Conservation (phyloP, 35 echinoderm and acorn worm genomes). For the Apostichopus parvimensis region DNA sequence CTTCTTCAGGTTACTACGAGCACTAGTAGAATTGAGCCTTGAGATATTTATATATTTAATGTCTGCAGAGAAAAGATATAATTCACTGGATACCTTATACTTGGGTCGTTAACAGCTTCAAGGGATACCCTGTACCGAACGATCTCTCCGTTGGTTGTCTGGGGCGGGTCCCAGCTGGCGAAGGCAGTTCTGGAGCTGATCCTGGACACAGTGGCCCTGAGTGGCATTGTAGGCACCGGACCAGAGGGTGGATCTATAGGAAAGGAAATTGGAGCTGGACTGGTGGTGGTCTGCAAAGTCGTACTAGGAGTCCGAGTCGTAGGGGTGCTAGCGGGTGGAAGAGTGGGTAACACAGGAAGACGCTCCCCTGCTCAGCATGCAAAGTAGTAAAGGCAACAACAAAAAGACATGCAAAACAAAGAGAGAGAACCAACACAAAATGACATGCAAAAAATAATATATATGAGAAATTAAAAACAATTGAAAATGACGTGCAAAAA, state of each 20-base stretch:
- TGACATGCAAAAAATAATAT: background rate
- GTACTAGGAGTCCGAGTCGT: slow-evolving; percentile 1
- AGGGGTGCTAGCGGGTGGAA: background rate
- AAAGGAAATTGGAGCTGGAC: slow-evolving; percentile 5
- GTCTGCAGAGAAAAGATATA: background rate
- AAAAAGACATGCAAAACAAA: slow-evolving; percentile 38
- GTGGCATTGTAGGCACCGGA: background rate
- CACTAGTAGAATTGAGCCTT: no score
- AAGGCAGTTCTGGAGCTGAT: background rate
- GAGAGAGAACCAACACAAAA: background rate
- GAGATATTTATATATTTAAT: background rate
- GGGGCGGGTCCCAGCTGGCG: background rate
- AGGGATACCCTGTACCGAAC: background rate
- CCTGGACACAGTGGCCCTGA: background rate
- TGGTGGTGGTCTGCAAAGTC: slow-evolving; percentile 26
- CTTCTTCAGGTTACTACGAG: no score
- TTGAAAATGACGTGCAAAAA: no score
- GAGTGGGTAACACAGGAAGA: background rate
- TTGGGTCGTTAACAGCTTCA: background rate
- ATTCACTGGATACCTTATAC: background rate
- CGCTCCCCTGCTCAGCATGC: slow-evolving; percentile 36
- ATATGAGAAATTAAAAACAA: no score
- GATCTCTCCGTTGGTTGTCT: background rate
- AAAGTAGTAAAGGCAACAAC: background rate
- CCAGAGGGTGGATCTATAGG: slow-evolving; percentile 10